phyloP scores from a whole-genome alignment of 2,797 vertebrate genomes.

The Bradypodion pumilum region DNA sequence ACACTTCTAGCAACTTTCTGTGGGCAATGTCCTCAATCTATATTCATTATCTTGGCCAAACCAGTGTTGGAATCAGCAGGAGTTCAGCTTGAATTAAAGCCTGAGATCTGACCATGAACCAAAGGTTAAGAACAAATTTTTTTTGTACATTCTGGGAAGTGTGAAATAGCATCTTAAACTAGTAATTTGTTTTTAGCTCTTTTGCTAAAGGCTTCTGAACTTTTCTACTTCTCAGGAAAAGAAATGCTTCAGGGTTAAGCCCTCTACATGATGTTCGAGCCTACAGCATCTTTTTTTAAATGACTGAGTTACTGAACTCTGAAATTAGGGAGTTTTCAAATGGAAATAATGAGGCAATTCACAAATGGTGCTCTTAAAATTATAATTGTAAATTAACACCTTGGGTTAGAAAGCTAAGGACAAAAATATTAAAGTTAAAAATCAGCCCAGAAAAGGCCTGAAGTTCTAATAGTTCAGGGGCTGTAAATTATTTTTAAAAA shows the following conservation, averaged over 20 bases:
- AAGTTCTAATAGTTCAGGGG: constrained; percentile 50
- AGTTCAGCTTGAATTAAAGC: constrained; percentile 23
- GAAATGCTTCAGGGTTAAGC: constrained; percentile 35
- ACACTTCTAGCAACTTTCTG: background rate
- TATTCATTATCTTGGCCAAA: background rate
- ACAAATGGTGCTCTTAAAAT: constrained; percentile 38
- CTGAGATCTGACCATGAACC: background rate
- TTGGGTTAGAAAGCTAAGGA: constrained; percentile 45
- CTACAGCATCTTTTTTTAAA: constrained; percentile 41
- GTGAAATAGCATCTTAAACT: background rate
- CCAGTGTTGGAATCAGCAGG: constrained; percentile 6
- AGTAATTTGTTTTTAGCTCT: constrained; percentile 16
- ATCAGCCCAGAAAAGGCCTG: constrained; percentile 47
- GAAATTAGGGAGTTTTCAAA: constrained; percentile 28
- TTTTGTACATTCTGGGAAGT: background rate
- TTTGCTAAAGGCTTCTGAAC: constrained; percentile 30
- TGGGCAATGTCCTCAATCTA: background rate
- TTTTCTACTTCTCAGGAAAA: constrained; percentile 13
- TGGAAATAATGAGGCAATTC: constrained; percentile 47
- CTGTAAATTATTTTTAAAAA: constrained; percentile 55
- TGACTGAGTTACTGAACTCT: constrained; percentile 30
- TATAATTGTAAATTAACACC: constrained; percentile 59
- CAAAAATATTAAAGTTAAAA: constrained; percentile 34
- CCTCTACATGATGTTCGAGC: constrained; percentile 21
- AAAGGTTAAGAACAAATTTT: background rate